A percentile compares a stretch with the other conserved stretches of the same genome.
phyloP scores from a whole-genome alignment of 2,797 vertebrate genomes.

The Ptychobarbus kaznakovi region DNA sequence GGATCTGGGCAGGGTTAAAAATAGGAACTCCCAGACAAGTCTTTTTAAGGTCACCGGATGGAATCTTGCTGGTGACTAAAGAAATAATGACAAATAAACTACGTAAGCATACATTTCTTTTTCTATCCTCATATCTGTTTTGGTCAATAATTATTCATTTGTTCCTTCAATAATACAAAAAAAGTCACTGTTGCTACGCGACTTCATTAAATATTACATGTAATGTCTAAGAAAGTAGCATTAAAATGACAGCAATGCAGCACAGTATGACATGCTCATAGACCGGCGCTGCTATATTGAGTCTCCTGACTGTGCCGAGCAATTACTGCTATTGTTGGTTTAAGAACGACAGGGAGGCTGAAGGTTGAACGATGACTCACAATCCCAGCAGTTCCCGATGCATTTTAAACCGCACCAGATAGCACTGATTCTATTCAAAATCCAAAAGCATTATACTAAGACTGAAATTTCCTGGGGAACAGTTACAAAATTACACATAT shows the following conservation, averaged over 20 bases:
- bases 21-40: slow-evolving; percentile 69
- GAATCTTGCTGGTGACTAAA: slow-evolving; percentile 48
- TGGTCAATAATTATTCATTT: not conserved
- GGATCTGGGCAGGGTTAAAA: slow-evolving; percentile 68
- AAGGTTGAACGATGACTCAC: slow-evolving; percentile 52
- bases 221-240: slow-evolving; percentile 32
- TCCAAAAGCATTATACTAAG: not conserved
- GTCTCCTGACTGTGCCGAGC: slow-evolving; percentile 37
- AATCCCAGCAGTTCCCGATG: not conserved
- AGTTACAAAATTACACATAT: not conserved
- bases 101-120: not conserved
- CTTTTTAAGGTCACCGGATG: slow-evolving; percentile 77
- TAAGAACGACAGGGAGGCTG: slow-evolving; percentile 46
- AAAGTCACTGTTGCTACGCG: not conserved
- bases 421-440: slow-evolving; percentile 20
- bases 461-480: slow-evolving; percentile 1
- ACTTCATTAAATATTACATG: slow-evolving; percentile 10
- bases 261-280: slow-evolving; percentile 47
- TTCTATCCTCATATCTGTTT: not conserved
- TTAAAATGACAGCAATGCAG: slow-evolving; percentile 52
- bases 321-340: slow-evolving; percentile 53
- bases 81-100: slow-evolving; percentile 56
- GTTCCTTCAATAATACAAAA: not conserved
- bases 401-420: slow-evolving; percentile 24
- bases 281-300: slow-evolving; percentile 51